These are phyloP conservation scores for Heliconius charithonia DNA, from an alignment of 2,888 invertebrate genomes.

Conservation along the genomic window DNA sequence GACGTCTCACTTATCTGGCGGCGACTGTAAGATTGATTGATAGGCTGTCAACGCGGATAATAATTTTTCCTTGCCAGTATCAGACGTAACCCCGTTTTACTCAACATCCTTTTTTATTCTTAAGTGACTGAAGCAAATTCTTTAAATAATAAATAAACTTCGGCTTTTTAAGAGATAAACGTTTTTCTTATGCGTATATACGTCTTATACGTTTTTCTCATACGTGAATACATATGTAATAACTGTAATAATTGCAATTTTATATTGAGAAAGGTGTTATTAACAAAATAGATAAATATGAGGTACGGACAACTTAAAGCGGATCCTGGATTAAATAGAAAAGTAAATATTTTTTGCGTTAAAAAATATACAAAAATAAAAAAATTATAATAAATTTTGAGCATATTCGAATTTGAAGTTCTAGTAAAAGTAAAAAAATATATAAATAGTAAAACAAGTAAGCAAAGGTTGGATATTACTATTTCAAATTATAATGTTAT, in stretches of 20 bases:
- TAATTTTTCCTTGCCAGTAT: conserved; percentile 27
- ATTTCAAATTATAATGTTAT: not conserved
- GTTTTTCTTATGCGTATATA: not conserved
- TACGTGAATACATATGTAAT: not conserved
- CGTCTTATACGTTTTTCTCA: not conserved
- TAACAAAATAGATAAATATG: not conserved
- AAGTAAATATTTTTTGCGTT: not conserved
- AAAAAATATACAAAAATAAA: too few relatives aligned
- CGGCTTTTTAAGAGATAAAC: not conserved
- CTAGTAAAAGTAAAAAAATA: too few relatives aligned
- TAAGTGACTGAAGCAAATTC: conserved; percentile 13
- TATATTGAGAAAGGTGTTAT: too few relatives aligned
- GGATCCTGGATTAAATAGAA: not conserved
- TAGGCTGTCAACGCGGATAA: conserved; percentile 15
- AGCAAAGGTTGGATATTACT: not conserved
- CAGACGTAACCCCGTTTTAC: conserved; percentile 16
- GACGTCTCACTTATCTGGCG: conserved; percentile 29
- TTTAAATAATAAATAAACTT: not conserved
- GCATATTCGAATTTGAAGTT: too few relatives aligned
- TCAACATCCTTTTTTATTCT: conserved; percentile 20
- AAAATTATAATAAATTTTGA: too few relatives aligned
- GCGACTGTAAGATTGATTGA: conserved; percentile 34
- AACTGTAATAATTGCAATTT: too few relatives aligned
- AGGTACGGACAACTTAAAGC: not conserved
- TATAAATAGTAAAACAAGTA: too few relatives aligned